Evolutionary conservation across 2,888 invertebrate species (phyloP), one percentile per base, ranked within the genome.

Genomic region (Microctonus brassicae): DNA sequence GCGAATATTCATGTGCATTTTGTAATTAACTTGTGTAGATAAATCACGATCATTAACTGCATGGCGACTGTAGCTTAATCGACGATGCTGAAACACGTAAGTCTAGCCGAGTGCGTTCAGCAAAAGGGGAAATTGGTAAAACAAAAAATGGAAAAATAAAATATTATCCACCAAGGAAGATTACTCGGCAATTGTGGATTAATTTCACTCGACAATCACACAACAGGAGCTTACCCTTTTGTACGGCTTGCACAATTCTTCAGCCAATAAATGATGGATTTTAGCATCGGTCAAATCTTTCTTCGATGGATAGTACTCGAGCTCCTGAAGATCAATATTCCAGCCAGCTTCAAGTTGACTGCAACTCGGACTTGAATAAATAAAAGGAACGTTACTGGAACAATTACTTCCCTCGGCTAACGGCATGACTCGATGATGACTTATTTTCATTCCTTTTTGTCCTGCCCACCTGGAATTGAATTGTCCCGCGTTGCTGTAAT

Each of bases 281-380:
- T 93, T 94, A n/a, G 96, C 96, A 87, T 97, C 97, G 0, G 96
- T 97, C 72, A 97, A 89, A 89, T 97, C 97, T 88, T 96, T 97
- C 85, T 94, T 94, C 70, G 95, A 95, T 65, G 96, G 96, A 89
- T 95, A 95, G 85, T 97, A 97, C 84, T 97, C 96, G 83, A 97
- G 88, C 84, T 97, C 97, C 86, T 96, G 96, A 91, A 97, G 94
- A 84, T 97, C 97, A 82, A 97, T 92, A 87, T 97, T 97, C 92
- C 96, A 95, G 76, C 94, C 95, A 0, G 93, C 91, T 86, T 96
- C 95, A 86, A 95, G 89, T 88, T 95, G 95, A 83, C 94, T 94
- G 86, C 95, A 93, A 88, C 95, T 95, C 75, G 94, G 94, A 87
- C 94, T 95, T 57, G 62, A 67, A 55, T 53, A 26, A 65, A 68